Conservation (phyloP, 1,140 invertebrate species). For the Gryllus bimaculatus region DNA sequence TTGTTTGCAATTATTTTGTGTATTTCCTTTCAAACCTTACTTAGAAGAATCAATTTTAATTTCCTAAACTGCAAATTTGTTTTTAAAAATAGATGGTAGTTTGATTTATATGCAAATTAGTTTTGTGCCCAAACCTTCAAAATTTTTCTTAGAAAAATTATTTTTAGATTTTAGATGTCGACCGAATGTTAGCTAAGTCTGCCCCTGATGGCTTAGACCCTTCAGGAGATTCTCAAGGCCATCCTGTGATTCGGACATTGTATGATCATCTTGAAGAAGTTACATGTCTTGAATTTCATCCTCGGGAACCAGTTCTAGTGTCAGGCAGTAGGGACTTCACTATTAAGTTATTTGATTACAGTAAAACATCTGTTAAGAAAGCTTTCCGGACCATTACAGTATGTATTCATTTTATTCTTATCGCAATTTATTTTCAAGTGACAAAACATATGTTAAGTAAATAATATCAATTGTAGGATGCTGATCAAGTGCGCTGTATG, state of each 20-base stretch:
- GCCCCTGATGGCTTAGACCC: constrained; percentile 73
- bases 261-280: constrained; percentile 98
- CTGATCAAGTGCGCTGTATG: constrained; percentile 77
- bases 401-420: constrained; percentile 9
- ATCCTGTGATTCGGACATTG: constrained; percentile 96
- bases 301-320: constrained; percentile 80
- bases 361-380: constrained; percentile 96
- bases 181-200: constrained; percentile 92
- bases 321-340: constrained; percentile 91
- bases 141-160: no score
- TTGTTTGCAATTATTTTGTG: background rate
- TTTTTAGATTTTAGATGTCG: constrained; percentile 84
- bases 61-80: background rate
- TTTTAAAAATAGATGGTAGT: background rate
- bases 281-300: constrained; percentile 94
- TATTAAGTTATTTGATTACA: constrained; percentile 95
- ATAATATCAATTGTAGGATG: constrained; percentile 52
- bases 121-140: no score
- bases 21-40: background rate
- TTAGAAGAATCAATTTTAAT: background rate
- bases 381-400: constrained; percentile 87
- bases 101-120: no score
- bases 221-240: constrained; percentile 75
- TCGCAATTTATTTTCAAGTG: background rate
- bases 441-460: background rate